Evolutionary conservation across 37 sponge, comb jelly and placozoan species (phyloP).

Genomic region (Beroe ovata): DNA sequence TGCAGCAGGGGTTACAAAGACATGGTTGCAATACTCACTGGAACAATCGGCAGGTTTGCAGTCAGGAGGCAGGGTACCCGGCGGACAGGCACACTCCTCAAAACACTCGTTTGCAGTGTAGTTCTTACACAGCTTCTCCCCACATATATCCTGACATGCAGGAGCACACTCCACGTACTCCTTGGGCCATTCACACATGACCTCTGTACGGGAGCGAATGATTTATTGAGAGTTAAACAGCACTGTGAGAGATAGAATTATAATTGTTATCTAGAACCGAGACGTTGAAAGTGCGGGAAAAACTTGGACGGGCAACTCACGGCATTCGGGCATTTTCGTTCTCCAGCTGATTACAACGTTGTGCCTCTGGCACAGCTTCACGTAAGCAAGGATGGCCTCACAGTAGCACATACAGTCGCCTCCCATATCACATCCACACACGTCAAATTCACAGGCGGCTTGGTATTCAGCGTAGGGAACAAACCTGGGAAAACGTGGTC

Average conservation of each 20-base stretch:
- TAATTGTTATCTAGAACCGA: too few species aligned
- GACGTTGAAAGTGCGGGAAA: too few species aligned
- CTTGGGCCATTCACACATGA: constrained; percentile 65
- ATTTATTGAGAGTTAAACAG: background rate
- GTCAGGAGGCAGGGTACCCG: constrained; percentile 38
- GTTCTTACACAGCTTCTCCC: constrained; percentile 39
- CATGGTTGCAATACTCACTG: background rate
- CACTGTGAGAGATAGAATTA: background rate
- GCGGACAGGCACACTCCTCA: constrained; percentile 38
- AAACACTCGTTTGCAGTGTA: constrained; percentile 45
- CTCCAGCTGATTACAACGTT: constrained; percentile 66
- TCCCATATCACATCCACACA: constrained; percentile 68
- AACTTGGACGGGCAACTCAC: too few species aligned
- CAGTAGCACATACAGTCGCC: constrained; percentile 68
- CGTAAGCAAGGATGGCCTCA: constrained; percentile 65
- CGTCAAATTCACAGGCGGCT: constrained; percentile 67
- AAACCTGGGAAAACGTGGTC: constrained; percentile 4
- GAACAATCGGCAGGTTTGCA: background rate
- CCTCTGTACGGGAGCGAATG: too few species aligned
- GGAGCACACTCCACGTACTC: constrained; percentile 48
- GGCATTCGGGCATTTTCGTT: constrained; percentile 57
- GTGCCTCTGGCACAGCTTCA: constrained; percentile 19
- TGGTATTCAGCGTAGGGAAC: constrained; percentile 45
- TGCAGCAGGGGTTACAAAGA: too few species aligned
- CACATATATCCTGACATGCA: constrained; percentile 63